A percentile compares a stretch with the other conserved stretches of the same genome.
Conservation (phyloP, 2,888 invertebrate genomes). For the Netelia inedita region DNA sequence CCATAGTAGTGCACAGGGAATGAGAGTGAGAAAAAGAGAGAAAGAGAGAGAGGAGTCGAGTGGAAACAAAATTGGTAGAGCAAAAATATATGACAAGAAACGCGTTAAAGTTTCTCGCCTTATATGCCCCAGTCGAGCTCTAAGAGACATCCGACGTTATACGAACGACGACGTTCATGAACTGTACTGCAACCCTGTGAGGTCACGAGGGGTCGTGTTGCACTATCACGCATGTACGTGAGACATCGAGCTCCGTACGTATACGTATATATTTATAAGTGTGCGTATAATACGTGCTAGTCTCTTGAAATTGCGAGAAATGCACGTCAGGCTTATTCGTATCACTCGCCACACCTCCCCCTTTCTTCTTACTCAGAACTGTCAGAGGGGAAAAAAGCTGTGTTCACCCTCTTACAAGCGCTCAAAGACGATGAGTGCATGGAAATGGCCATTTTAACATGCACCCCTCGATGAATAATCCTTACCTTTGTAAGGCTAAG, state of each 20-base stretch:
- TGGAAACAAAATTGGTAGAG: slow-evolving; percentile 29
- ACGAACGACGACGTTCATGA: slow-evolving; percentile 2
- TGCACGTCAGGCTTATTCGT: slow-evolving; percentile 44
- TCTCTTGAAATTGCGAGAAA: slow-evolving; percentile 53
- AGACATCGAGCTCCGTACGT: slow-evolving; percentile 35
- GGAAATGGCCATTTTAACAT: slow-evolving; percentile 42
- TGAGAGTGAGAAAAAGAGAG: neutral
- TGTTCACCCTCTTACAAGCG: slow-evolving; percentile 54
- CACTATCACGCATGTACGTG: slow-evolving; percentile 64
- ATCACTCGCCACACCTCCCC: slow-evolving; percentile 12
- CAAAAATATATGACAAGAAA: neutral
- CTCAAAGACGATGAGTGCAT: slow-evolving; percentile 28
- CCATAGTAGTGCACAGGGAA: neutral
- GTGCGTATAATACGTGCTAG: slow-evolving; percentile 37
- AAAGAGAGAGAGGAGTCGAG: neutral
- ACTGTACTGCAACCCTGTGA: slow-evolving; percentile 1
- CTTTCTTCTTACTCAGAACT: slow-evolving; percentile 1
- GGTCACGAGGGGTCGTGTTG: slow-evolving; percentile 62
- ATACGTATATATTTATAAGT: slow-evolving; percentile 12
- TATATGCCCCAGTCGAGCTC: slow-evolving; percentile 10
- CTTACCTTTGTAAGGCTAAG: slow-evolving; percentile 1
- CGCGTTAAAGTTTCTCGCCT: neutral
- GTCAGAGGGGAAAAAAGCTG: slow-evolving; percentile 46
- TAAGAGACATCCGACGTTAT: slow-evolving; percentile 46
- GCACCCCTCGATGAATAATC: slow-evolving; percentile 35